These are phyloP conservation scores for Andricus quercusramuli DNA, from an alignment of 2,888 invertebrate species.

Conservation along the genomic window DNA sequence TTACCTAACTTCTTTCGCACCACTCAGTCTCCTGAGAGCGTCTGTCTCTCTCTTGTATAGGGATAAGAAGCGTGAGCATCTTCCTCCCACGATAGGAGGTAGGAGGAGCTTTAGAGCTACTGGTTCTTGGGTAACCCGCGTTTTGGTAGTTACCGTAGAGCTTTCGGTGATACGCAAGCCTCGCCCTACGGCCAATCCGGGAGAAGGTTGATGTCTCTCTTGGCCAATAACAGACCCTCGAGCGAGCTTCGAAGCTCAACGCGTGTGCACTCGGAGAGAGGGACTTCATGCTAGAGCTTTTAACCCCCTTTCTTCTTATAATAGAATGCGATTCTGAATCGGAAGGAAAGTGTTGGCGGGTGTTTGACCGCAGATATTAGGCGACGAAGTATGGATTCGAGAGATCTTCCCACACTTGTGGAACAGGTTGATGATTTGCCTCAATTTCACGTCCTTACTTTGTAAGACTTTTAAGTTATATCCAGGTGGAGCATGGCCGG, in stretches of 20 bases:
- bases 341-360: slow-evolving; percentile 19
- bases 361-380: slow-evolving; percentile 36
- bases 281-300: slow-evolving; percentile 73
- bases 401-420: slow-evolving; percentile 1
- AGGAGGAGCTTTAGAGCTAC: slow-evolving; percentile 68
- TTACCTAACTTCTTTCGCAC: slow-evolving; percentile 42
- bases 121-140: slow-evolving; percentile 56
- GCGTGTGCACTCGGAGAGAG: slow-evolving; percentile 66
- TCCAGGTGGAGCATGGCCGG: not conserved
- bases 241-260: slow-evolving; percentile 51
- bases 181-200: slow-evolving; percentile 76
- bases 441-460: not conserved
- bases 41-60: slow-evolving; percentile 48
- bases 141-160: slow-evolving; percentile 49
- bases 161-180: slow-evolving; percentile 62
- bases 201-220: slow-evolving; percentile 54
- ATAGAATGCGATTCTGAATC: slow-evolving; percentile 16
- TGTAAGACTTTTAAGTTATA: not conserved
- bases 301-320: slow-evolving; percentile 36
- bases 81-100: slow-evolving; percentile 42
- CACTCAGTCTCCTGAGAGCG: slow-evolving; percentile 47
- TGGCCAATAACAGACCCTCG: slow-evolving; percentile 53
- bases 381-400: slow-evolving; percentile 24
- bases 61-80: slow-evolving; percentile 47
- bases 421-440: not conserved